These are phyloP conservation scores for Tenebrosternarchus preto DNA, from an alignment of 2,113 vertebrate species.

Conservation along the genomic window DNA sequence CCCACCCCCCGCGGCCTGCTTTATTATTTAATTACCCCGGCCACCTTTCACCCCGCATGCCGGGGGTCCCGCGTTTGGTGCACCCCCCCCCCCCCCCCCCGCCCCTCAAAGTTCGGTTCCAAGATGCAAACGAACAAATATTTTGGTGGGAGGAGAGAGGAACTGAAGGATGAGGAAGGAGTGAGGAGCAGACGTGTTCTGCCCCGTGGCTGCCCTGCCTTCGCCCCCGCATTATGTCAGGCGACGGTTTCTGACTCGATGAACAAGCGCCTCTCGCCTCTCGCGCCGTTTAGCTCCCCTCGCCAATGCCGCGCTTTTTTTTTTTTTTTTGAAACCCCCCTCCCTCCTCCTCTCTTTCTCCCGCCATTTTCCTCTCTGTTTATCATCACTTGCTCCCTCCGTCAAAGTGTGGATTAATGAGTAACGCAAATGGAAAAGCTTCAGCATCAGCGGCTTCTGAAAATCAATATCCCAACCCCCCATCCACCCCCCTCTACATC, in stretches of 20 bases:
- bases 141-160: constrained; percentile 56
- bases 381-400: constrained; percentile 13
- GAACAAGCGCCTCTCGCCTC: neutral
- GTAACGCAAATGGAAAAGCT: constrained; percentile 44
- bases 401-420: constrained; percentile 50
- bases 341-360: constrained; percentile 14
- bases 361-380: constrained; percentile 49
- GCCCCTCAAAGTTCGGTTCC: constrained; percentile 65
- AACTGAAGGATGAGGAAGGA: constrained; percentile 38
- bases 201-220: constrained; percentile 2
- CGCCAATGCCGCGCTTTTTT: neutral
- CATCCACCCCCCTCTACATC: constrained; percentile 4
- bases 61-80: no score
- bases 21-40: no score
- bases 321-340: neutral
- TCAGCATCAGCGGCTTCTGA: constrained; percentile 35
- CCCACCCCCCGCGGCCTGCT: no score
- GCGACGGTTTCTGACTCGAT: constrained; percentile 20
- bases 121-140: constrained; percentile 72
- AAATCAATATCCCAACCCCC: constrained; percentile 52
- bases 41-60: no score
- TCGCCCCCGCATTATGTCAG: neutral
- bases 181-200: constrained; percentile 14
- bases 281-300: neutral
- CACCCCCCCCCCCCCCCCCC: neutral